Conservation (phyloP, 2,113 vertebrate species). For the Tupaia tana region DNA sequence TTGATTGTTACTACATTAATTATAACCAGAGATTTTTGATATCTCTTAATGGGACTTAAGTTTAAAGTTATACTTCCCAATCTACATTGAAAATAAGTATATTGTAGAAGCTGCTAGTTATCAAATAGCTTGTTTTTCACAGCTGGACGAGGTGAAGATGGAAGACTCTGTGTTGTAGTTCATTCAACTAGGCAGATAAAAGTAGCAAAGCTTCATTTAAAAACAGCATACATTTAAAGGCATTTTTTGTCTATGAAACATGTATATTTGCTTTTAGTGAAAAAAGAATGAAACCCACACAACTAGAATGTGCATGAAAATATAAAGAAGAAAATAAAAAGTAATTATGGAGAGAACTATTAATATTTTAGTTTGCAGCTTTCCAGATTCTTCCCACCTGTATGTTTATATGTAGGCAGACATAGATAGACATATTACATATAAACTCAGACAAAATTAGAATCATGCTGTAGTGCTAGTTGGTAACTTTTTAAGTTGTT, state of each 20-base stretch:
- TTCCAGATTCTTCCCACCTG: not conserved
- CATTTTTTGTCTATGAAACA: not conserved
- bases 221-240: not conserved
- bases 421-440: not conserved
- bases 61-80: slow-evolving; percentile 13
- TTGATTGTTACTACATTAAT: not conserved
- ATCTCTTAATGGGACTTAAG: not conserved
- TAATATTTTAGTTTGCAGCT: slow-evolving; percentile 40
- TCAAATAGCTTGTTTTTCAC: slow-evolving; percentile 17
- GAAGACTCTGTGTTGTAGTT: not conserved
- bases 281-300: not conserved
- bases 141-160: not conserved
- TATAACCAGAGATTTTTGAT: not conserved
- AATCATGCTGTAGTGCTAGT: not conserved
- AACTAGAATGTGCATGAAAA: not conserved
- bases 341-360: not conserved
- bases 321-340: slow-evolving; percentile 39
- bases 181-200: not conserved
- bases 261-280: slow-evolving; percentile 14
- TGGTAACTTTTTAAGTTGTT: slow-evolving; percentile 41
- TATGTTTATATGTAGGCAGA: not conserved
- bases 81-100: slow-evolving; percentile 31
- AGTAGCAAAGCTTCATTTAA: slow-evolving; percentile 23
- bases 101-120: not conserved
- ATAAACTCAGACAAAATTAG: not conserved